Evolutionary conservation across 1,140 invertebrate species (phyloP), one percentile per base, ranked within the genome.

Genomic region (Cataglyphis hispanica): DNA sequence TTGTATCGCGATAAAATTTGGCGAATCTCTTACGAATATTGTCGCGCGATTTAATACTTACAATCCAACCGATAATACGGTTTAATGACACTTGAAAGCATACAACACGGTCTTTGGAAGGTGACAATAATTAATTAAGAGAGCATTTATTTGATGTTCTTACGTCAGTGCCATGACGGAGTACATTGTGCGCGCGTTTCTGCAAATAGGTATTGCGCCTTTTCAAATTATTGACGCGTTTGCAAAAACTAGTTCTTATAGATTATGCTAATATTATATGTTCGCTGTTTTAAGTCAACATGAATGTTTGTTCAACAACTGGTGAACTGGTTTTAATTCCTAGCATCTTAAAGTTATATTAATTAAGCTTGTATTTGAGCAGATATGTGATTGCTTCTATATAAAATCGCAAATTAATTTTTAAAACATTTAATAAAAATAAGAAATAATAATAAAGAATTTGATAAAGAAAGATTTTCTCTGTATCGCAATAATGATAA

Each of bases 51-150:
- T 60, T 56, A 40, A 58, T 56, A 43, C 19, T 7, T 34, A 34
- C 11, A 81, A 43, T 60, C 60, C 16, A 34, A 58, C 22, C n/a
- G 1, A 43, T 46, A 43, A 72, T 58, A 34, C 10, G 8, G n/a
- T 83, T 81, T 83, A 46, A 74, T 34, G 78, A 83, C 37, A 81
- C 34, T 16, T 81, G 50, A 58, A 8, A 72, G 37, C 7, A 34
- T 53, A 60, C 53, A 2, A 27, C 34, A 25, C 37, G 50, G 19
- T 72, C 25, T 60, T 31, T 81, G 7, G 13, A 83, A 60, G 0
- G n/a, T 60, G 67, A 83, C 7, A 74, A 83, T 83, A 61, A 83
- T 83, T 81, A 72, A 81, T 81, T 74, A 74, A 83, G 34, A 81
- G 34, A 43, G 25, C 34, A 37, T 31, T 81, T 81, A 31, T 58